phyloP scores from a whole-genome alignment of 2,888 invertebrate genomes.

The Diarsia rubi region DNA sequence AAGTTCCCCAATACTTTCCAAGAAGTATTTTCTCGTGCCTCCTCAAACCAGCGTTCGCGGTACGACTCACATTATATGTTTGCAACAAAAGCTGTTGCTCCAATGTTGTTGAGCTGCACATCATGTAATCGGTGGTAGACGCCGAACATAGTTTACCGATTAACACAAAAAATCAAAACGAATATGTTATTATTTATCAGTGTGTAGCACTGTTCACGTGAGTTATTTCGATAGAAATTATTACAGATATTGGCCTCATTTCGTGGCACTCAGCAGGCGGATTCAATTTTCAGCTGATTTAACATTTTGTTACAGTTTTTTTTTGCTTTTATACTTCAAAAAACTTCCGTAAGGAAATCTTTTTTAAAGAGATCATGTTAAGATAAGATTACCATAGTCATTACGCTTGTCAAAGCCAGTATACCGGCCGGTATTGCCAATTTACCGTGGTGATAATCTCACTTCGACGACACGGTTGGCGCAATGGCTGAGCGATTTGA shows the following conservation, averaged over 20 bases:
- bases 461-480: too few relatives aligned
- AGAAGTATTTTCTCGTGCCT: not conserved
- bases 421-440: not conserved
- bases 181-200: not conserved
- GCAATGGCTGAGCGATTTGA: too few relatives aligned
- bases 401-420: constrained; percentile 9
- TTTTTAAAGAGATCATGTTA: not conserved
- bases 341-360: not conserved
- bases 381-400: not conserved
- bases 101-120: not conserved
- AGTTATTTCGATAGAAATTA: not conserved
- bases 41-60: not conserved
- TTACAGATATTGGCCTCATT: not conserved
- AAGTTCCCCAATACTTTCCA: not conserved
- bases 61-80: not conserved
- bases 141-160: not conserved
- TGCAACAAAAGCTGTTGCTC: not conserved
- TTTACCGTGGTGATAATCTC: not conserved
- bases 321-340: constrained; percentile 4
- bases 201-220: not conserved
- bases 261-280: not conserved
- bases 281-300: not conserved
- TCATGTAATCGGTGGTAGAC: not conserved
- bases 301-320: not conserved
- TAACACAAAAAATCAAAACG: not conserved